Conservation (phyloP, 2,888 invertebrate genomes). For the Macrosiphum euphorbiae region DNA sequence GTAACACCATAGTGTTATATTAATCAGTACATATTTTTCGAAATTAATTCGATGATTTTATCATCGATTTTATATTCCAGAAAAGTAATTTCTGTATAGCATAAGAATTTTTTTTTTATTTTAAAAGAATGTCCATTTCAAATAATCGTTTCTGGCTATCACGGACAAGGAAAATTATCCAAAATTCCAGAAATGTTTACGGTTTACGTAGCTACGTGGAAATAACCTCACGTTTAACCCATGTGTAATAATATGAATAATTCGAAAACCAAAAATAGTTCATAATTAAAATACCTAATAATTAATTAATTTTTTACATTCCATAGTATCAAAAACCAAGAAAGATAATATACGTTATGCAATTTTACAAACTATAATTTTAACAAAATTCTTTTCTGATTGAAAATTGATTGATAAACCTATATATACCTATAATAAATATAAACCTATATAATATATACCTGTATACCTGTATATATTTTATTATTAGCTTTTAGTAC, state of each 20-base stretch:
- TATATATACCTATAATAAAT: too few relatives aligned
- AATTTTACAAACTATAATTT: not conserved
- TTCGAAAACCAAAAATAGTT: not conserved
- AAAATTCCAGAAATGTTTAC: not conserved
- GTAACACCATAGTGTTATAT: not conserved
- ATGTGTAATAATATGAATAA: not conserved
- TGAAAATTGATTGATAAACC: too few relatives aligned
- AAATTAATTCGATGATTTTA: not conserved
- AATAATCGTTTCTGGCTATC: not conserved
- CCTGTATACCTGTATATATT: too few relatives aligned
- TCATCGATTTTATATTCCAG: not conserved
- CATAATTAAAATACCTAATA: not conserved
- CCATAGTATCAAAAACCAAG: not conserved
- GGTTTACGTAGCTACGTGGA: not conserved
- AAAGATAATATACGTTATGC: not conserved
- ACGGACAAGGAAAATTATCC: not conserved
- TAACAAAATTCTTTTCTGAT: not conserved
- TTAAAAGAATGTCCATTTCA: not conserved
- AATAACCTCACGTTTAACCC: conserved; percentile 2
- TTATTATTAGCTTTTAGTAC: too few relatives aligned
- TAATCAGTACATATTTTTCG: not conserved
- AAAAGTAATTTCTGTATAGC: not conserved
- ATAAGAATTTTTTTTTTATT: not conserved
- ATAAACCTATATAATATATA: too few relatives aligned
- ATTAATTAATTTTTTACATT: not conserved